Conservation (phyloP, 2,888 invertebrate species). For the Microctonus brassicae region DNA sequence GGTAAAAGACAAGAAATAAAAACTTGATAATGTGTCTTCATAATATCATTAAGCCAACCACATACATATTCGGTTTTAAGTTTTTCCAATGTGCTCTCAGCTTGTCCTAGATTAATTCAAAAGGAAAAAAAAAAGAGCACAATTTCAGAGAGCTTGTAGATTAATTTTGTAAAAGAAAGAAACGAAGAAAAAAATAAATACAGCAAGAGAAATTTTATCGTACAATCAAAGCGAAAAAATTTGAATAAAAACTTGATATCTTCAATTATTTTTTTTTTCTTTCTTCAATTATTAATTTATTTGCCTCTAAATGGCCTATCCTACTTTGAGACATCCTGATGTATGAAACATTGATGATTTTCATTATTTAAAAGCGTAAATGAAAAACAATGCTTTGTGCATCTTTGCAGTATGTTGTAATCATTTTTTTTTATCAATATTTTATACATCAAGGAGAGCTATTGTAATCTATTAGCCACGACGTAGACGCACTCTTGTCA, state of each 20-base stretch:
- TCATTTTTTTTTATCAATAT: conserved; percentile 29
- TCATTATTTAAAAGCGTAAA: too few relatives aligned
- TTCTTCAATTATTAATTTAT: neutral
- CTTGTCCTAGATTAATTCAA: conserved; percentile 72
- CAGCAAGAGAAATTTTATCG: neutral
- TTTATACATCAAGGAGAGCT: conserved; percentile 49
- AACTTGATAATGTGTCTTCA: conserved; percentile 86
- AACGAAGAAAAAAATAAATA: neutral
- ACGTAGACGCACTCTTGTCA: conserved; percentile 57
- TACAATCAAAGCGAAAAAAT: conserved; percentile 24
- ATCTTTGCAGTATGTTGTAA: too few relatives aligned
- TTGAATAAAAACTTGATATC: conserved; percentile 26
- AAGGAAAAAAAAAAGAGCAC: conserved; percentile 23
- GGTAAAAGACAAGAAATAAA: conserved; percentile 95
- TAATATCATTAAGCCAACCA: conserved; percentile 89
- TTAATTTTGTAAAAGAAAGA: neutral
- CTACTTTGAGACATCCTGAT: conserved; percentile 37
- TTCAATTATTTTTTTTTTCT: conserved; percentile 32
- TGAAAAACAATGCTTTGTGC: too few relatives aligned
- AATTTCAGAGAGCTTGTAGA: neutral
- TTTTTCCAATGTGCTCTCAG: conserved; percentile 90
- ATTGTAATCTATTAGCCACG: conserved; percentile 50
- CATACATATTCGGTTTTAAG: conserved; percentile 94
- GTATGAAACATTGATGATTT: conserved; percentile 47
- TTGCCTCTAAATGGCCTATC: neutral